Evolutionary conservation across 1,140 invertebrate species (phyloP).

Genomic region (Phthorimaea operculella): DNA sequence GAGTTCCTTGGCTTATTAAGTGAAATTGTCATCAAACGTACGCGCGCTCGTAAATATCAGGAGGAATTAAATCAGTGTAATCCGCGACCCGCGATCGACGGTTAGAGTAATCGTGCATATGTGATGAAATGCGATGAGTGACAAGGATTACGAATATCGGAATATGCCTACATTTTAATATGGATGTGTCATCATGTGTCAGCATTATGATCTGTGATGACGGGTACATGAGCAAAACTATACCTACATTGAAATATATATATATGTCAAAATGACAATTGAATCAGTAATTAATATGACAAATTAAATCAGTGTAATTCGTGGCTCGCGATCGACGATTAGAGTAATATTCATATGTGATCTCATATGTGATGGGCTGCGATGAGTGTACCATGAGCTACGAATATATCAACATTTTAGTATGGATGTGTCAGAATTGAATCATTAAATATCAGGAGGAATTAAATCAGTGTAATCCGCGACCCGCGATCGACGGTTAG

Average conservation of each 20-base stretch:
- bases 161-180: too few species aligned
- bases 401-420: too few species aligned
- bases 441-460: conserved; percentile 42
- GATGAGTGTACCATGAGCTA: too few species aligned
- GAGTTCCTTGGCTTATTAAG: conserved; percentile 23
- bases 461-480: conserved; percentile 48
- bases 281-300: conserved; percentile 40
- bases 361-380: conserved; percentile 18
- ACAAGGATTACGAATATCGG: too few species aligned
- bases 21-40: conserved; percentile 29
- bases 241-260: too few species aligned
- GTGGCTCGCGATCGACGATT: conserved; percentile 31
- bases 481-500: conserved; percentile 36
- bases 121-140: conserved; percentile 13
- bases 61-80: conserved; percentile 51
- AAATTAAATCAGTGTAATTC: conserved; percentile 48
- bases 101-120: conserved; percentile 30
- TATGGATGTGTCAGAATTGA: too few species aligned
- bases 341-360: conserved; percentile 29
- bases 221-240: too few species aligned
- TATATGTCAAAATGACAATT: too few species aligned
- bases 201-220: too few species aligned
- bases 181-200: too few species aligned
- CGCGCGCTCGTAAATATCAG: conserved; percentile 35
- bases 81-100: conserved; percentile 30